phyloP scores from a whole-genome alignment of 2,797 vertebrate species.

The Pangasius djambal region DNA sequence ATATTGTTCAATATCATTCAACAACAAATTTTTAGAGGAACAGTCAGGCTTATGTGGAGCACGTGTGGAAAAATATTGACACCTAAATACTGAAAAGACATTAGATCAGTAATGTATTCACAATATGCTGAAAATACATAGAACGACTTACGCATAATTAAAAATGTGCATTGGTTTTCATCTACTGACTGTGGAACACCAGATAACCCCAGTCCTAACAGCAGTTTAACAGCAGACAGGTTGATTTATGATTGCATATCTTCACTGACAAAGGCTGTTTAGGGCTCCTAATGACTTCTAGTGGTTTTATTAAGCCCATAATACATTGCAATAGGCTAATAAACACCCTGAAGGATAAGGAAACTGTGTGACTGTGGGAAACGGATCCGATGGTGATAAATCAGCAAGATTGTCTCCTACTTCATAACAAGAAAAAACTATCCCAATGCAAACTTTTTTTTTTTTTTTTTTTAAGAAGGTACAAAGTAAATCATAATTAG shows the following conservation, averaged over 20 bases:
- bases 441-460: too few species aligned
- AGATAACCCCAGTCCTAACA: background rate
- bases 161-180: background rate
- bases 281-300: slow-evolving; percentile 24
- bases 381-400: background rate
- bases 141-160: background rate
- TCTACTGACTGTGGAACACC: background rate
- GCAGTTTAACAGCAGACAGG: background rate
- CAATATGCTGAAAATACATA: too few species aligned
- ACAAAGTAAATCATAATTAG: background rate
- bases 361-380: slow-evolving; percentile 18
- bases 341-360: background rate
- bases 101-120: background rate
- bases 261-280: background rate
- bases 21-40: background rate
- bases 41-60: background rate
- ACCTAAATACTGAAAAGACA: background rate
- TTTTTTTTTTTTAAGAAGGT: background rate
- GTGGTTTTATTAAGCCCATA: background rate
- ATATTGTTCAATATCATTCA: background rate
- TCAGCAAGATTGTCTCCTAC: background rate
- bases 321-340: background rate
- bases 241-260: slow-evolving; percentile 19
- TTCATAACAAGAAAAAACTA: too few species aligned
- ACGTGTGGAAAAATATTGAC: background rate